These are phyloP conservation scores for Parnassius apollo DNA, from an alignment of 2,888 invertebrate species.

Conservation along the genomic window DNA sequence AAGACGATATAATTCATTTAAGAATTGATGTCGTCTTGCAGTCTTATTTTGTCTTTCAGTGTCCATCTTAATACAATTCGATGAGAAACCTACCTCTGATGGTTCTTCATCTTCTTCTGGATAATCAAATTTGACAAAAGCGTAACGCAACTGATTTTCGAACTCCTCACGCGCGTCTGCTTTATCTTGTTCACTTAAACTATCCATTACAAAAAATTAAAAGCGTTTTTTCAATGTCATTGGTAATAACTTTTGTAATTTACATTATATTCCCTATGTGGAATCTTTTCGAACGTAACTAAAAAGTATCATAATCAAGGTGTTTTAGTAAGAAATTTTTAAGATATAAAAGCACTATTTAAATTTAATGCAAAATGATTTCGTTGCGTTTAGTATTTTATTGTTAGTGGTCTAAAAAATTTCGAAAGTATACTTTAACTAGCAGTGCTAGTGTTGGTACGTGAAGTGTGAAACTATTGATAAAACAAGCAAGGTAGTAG, in stretches of 20 bases:
- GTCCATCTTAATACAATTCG: too few relatives aligned
- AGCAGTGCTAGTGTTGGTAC: slow-evolving; percentile 18
- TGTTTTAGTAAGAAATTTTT: too few relatives aligned
- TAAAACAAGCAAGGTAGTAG: slow-evolving; percentile 59
- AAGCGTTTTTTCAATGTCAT: too few relatives aligned
- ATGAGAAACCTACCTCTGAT: slow-evolving; percentile 53
- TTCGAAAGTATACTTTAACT: neutral
- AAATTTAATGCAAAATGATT: neutral
- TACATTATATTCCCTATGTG: too few relatives aligned
- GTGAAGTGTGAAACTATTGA: slow-evolving; percentile 69
- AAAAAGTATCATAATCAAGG: too few relatives aligned
- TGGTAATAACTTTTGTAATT: too few relatives aligned
- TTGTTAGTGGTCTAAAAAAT: too few relatives aligned
- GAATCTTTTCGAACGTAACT: too few relatives aligned
- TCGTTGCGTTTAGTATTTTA: too few relatives aligned
- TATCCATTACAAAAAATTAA: slow-evolving; percentile 37
- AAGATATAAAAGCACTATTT: neutral
- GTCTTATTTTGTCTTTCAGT: too few relatives aligned
- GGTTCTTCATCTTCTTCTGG: slow-evolving; percentile 64
- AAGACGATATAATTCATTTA: too few relatives aligned
- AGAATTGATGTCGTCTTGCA: too few relatives aligned
- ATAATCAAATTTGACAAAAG: slow-evolving; percentile 65
- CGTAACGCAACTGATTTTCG: slow-evolving; percentile 67
- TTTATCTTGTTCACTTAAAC: slow-evolving; percentile 54
- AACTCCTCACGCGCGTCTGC: slow-evolving; percentile 66